phyloP scores from a whole-genome alignment of 1,140 invertebrate genomes.

The Musca vetustissima region DNA sequence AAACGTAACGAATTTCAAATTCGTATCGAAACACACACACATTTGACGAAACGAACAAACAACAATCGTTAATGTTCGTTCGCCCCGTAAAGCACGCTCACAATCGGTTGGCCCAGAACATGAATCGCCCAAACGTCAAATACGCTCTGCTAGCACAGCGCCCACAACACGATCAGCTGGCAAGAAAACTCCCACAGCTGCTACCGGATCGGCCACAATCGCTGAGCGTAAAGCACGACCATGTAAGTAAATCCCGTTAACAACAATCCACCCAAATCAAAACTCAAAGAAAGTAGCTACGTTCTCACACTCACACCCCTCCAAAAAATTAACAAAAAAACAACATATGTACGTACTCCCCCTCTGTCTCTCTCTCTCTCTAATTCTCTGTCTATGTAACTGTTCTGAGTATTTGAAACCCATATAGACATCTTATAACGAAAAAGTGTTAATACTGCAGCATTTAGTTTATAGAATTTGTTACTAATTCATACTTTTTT shows the following conservation, averaged over 20 bases:
- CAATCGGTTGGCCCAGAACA: constrained; percentile 68
- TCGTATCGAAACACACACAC: too few species aligned
- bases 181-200: constrained; percentile 48
- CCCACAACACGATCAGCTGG: constrained; percentile 56
- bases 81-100: constrained; percentile 61
- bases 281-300: too few species aligned
- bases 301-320: too few species aligned
- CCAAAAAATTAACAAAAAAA: too few species aligned
- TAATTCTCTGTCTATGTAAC: too few species aligned
- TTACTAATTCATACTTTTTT: too few species aligned
- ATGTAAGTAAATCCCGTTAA: constrained; percentile 60
- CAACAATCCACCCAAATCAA: not conserved
- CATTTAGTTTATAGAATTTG: too few species aligned
- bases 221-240: constrained; percentile 61
- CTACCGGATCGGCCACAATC: constrained; percentile 35
- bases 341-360: too few species aligned
- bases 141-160: constrained; percentile 63
- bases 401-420: too few species aligned
- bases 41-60: constrained; percentile 18
- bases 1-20: constrained; percentile 5
- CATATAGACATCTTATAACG: too few species aligned
- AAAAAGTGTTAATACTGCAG: too few species aligned
- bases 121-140: constrained; percentile 73
- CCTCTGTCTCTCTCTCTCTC: too few species aligned
- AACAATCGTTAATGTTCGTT: not conserved